Conservation (phyloP, 2,797 vertebrate species). For the Rhincodon typus region DNA sequence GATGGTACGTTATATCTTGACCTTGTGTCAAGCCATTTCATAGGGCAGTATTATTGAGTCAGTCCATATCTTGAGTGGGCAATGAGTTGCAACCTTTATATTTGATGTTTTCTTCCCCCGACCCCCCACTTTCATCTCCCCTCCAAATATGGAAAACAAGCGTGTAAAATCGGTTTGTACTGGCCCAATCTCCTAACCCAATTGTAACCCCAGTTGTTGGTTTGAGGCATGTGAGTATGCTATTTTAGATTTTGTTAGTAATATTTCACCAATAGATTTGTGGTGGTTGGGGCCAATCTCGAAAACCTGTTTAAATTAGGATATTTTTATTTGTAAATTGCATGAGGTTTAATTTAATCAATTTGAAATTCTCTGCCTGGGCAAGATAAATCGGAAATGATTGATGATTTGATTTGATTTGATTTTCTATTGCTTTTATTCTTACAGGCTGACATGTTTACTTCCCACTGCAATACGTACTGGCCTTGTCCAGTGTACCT, state of each 20-base stretch:
- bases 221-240: neutral
- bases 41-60: neutral
- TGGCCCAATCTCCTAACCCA: too few species aligned
- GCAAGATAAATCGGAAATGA: too few species aligned
- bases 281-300: neutral
- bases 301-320: neutral
- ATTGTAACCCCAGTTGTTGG: neutral
- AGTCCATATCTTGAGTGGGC: neutral
- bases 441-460: too few species aligned
- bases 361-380: neutral
- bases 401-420: too few species aligned
- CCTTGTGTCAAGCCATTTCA: neutral
- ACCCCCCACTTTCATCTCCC: too few species aligned
- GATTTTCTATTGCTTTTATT: too few species aligned
- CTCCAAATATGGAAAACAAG: neutral
- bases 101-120: neutral
- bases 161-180: neutral
- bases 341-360: neutral
- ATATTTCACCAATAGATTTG: neutral
- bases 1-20: neutral
- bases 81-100: neutral
- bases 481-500: neutral
- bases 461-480: too few species aligned
- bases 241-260: neutral
- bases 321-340: too few species aligned